These are phyloP conservation scores for Cygnus atratus DNA, from an alignment of 2,113 vertebrate genomes.

Conservation along the genomic window DNA sequence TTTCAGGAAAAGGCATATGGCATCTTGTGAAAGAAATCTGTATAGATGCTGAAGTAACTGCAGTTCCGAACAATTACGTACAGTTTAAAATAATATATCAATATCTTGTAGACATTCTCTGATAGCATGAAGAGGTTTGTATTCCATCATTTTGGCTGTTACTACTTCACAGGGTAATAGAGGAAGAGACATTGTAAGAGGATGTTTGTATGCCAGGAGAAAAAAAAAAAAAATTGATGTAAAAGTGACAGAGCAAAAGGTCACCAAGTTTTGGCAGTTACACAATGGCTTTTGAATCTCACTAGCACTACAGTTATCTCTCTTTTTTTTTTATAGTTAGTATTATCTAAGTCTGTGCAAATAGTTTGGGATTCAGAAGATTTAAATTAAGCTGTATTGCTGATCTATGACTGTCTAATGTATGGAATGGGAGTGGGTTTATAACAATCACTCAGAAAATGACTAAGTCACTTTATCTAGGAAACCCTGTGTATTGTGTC, in stretches of 20 bases:
- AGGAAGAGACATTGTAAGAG: not conserved
- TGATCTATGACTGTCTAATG: not conserved
- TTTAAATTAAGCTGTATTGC: not conserved
- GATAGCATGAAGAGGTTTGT: not conserved
- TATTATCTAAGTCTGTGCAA: not conserved
- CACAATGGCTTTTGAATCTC: not conserved
- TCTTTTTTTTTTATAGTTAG: not conserved
- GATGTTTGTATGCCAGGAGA: not conserved
- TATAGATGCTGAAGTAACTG: not conserved
- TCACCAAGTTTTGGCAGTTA: not conserved
- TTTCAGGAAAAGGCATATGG: not conserved
- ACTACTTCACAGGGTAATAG: not conserved
- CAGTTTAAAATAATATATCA: not conserved
- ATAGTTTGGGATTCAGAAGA: not conserved
- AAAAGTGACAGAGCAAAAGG: not conserved
- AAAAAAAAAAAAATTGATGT: not conserved
- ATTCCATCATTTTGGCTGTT: not conserved
- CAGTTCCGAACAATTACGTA: not conserved
- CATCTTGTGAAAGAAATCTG: not conserved
- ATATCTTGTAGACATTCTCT: not conserved
- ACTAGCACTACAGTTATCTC: not conserved
- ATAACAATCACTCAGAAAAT: not conserved
- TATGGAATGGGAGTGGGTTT: conserved; percentile 6
- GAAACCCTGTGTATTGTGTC: not conserved
- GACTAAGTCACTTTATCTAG: not conserved